Percentiles rank a stretch among this genome's conserved stretches.
Evolutionary conservation across 1,140 invertebrate genomes (phyloP).

Genomic region (Leptestheria dahalacensis): DNA sequence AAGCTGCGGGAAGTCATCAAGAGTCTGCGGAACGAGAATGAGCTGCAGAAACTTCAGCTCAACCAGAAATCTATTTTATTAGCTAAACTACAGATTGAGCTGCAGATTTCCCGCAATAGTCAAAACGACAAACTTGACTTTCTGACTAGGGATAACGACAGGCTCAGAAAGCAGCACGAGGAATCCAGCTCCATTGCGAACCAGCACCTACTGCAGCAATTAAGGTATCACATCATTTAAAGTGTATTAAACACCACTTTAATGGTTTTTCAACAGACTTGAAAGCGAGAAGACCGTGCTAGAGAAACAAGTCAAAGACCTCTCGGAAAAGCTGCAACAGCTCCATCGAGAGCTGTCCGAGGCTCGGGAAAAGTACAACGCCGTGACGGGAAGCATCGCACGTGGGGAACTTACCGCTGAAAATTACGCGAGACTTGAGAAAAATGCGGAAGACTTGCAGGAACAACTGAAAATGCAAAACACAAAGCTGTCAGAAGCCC

Average conservation of each 20-base stretch:
- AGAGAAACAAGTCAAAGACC: no score
- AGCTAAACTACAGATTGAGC: background rate
- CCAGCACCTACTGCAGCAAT: no score
- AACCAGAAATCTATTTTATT: background rate
- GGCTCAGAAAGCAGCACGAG: background rate
- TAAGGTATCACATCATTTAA: no score
- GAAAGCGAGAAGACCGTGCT: no score
- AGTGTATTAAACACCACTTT: no score
- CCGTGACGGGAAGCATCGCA: background rate
- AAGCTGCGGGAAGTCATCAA: background rate
- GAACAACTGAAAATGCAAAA: background rate
- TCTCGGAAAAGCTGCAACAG: background rate
- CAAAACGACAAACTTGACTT: background rate
- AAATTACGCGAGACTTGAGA: background rate
- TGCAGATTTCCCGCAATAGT: background rate
- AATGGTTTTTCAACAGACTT: no score
- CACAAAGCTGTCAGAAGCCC: background rate
- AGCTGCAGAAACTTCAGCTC: background rate
- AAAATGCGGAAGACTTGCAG: background rate
- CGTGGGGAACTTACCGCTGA: background rate
- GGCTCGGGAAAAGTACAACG: background rate
- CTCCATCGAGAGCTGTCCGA: background rate
- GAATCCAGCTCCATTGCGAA: no score
- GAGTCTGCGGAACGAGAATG: background rate
- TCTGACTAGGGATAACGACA: background rate